Evolutionary conservation across 2,888 invertebrate species (phyloP).

Genomic region (Thera britannica): DNA sequence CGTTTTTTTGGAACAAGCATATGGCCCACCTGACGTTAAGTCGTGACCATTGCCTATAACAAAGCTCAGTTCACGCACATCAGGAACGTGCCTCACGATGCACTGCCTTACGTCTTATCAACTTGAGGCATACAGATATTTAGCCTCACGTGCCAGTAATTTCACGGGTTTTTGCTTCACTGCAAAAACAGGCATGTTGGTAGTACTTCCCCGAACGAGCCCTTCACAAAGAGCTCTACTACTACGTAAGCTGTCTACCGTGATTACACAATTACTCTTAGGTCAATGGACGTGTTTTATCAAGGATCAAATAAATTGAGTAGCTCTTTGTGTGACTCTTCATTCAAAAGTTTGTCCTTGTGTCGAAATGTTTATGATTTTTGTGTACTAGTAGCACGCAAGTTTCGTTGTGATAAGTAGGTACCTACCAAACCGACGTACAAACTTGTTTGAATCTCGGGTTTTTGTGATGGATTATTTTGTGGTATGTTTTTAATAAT

Average conservation of each 20-base stretch:
- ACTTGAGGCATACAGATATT: no score
- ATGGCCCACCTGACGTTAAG: no score
- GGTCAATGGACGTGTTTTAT: constrained; percentile 25
- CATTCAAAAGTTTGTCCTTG: constrained; percentile 28
- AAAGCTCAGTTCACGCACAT: no score
- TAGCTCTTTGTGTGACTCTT: constrained; percentile 15
- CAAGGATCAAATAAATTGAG: constrained; percentile 17
- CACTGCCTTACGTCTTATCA: no score
- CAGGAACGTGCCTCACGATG: no score
- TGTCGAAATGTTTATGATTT: constrained; percentile 16
- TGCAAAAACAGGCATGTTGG: no score
- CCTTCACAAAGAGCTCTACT: no score
- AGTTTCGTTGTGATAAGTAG: not conserved
- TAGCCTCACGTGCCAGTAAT: no score
- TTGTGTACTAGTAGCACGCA: not conserved
- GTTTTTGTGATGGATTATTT: constrained; percentile 21
- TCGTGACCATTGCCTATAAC: no score
- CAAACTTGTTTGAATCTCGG: not conserved
- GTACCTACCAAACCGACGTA: not conserved
- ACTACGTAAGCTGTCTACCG: not conserved
- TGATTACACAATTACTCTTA: constrained; percentile 12
- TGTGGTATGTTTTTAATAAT: constrained; percentile 23
- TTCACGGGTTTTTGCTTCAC: no score
- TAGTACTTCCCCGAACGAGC: no score
- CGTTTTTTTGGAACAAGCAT: not conserved